Base-by-base conservation (phyloP, 2,888 invertebrate species). In the Acronicta psi region DNA sequence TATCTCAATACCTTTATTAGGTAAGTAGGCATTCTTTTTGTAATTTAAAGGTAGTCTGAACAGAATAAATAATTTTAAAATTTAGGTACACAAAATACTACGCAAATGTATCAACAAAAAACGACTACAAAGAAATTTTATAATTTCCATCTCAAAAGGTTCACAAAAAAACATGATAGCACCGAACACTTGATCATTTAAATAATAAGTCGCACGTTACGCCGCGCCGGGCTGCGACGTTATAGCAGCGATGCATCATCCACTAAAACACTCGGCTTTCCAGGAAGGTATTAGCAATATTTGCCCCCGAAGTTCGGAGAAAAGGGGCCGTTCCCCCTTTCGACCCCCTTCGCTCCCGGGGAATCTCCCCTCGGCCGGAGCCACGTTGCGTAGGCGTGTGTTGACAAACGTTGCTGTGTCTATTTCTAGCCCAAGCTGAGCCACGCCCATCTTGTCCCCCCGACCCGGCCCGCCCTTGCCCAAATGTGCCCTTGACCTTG, bases 381-480 rank as follows among this genome's bases (percentile, higher is more conserved):
- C 77, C 75, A 73, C 78, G 79, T 80, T 77, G 82, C 91, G 93
- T 92, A 85, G 92, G 92, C 92, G 93, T 92, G 85, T 93, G 93
- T 93, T 93, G 93, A 93, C 91, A 92, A 91, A 91, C 93, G 85
- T 86, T 87, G 87, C 68, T 77, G 82, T 72, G 85, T 88, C 92
- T 93, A 93, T 93, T 93, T 92, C 82, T 82, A 71, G 75, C 76
- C 45, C 77, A 77, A 82, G 86, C 84, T 83, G 77, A 69, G 61
- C 77, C 76, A 76, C 89, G 87, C 89, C 87, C 81, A 78, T 77
- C 56, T 25, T 52, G 47, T 68, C 59, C 68, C 79, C 73, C 69
- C 55, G 62, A 62, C 60, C 69, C 52, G 23, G 72, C 73, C 66
- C 62, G 70, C 78, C 69, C 75, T 78, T 73, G 75, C 84, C 86